Conservation (phyloP, 2,888 invertebrate species). For the Protodeltote pygarga region DNA sequence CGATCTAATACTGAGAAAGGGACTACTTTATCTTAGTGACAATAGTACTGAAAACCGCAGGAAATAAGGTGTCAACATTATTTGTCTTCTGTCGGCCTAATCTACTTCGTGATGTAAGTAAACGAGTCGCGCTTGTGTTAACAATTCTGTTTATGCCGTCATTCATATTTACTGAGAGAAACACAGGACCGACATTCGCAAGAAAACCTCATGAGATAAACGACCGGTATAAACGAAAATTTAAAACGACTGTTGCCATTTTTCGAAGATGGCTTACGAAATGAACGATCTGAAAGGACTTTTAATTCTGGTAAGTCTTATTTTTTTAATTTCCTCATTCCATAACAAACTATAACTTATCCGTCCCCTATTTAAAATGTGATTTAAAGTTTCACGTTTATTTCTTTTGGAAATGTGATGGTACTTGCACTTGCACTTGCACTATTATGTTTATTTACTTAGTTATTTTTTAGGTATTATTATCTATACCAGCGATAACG, state of each 20-base stretch:
- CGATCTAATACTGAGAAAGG: background rate
- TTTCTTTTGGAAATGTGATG: too few species aligned
- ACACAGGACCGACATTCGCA: slow-evolving; percentile 62
- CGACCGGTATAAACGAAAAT: slow-evolving; percentile 60
- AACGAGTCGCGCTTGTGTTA: slow-evolving; percentile 68
- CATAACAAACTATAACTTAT: too few species aligned
- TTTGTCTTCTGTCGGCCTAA: slow-evolving; percentile 76
- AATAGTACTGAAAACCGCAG: slow-evolving; percentile 57
- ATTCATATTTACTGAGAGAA: slow-evolving; percentile 66
- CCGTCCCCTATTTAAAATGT: too few species aligned
- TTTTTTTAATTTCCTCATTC: slow-evolving; percentile 4
- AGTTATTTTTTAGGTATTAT: slow-evolving; percentile 63
- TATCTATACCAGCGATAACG: slow-evolving; percentile 55
- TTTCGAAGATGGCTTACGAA: slow-evolving; percentile 66
- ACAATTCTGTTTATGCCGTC: slow-evolving; percentile 62
- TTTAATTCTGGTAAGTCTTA: slow-evolving; percentile 63
- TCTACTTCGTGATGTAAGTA: slow-evolving; percentile 68
- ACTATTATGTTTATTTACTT: background rate
- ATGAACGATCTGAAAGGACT: slow-evolving; percentile 61
- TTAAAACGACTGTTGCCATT: slow-evolving; percentile 57
- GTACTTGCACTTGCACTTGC: too few species aligned
- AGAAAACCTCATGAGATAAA: slow-evolving; percentile 68
- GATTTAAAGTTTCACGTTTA: too few species aligned
- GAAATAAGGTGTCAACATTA: slow-evolving; percentile 78
- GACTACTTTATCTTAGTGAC: slow-evolving; percentile 27